Conservation (phyloP, 2,797 vertebrate species). For the Aplochiton taeniatus region DNA sequence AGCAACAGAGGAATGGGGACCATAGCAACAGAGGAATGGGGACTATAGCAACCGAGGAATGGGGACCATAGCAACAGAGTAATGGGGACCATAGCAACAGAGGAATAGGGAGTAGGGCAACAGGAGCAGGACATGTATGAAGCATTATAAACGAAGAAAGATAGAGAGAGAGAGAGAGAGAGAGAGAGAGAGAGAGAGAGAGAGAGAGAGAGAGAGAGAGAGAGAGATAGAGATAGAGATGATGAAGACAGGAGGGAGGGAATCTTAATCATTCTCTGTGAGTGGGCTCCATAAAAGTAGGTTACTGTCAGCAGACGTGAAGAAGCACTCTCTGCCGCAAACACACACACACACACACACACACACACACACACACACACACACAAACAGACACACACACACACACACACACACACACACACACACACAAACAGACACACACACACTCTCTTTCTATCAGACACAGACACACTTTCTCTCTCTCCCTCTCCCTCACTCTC, state of each 20-base stretch:
- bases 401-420: too few species aligned
- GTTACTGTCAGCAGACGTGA: constrained; percentile 63
- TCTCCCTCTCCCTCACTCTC: constrained; percentile 1
- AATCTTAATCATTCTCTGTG: constrained; percentile 63
- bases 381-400: too few species aligned
- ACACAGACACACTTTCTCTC: neutral
- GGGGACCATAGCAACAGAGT: too few species aligned
- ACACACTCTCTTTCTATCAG: constrained; percentile 11
- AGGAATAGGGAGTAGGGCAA: neutral
- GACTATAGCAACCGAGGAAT: too few species aligned
- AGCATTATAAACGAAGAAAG: neutral
- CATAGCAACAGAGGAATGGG: too few species aligned
- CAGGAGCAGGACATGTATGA: neutral
- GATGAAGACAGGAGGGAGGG: too few species aligned
- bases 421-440: too few species aligned
- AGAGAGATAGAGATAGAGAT: constrained; percentile 50
- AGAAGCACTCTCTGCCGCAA: constrained; percentile 22
- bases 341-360: constrained; percentile 31
- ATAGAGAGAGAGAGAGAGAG: constrained; percentile 25
- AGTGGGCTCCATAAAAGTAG: constrained; percentile 67
- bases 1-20: too few species aligned
- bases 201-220: neutral
- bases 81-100: neutral
- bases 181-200: constrained; percentile 16
- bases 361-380: constrained; percentile 29